Evolutionary conservation across 2,797 vertebrate species (phyloP), one percentile per base, ranked within the genome.

Genomic region (Oryzias sinensis): DNA sequence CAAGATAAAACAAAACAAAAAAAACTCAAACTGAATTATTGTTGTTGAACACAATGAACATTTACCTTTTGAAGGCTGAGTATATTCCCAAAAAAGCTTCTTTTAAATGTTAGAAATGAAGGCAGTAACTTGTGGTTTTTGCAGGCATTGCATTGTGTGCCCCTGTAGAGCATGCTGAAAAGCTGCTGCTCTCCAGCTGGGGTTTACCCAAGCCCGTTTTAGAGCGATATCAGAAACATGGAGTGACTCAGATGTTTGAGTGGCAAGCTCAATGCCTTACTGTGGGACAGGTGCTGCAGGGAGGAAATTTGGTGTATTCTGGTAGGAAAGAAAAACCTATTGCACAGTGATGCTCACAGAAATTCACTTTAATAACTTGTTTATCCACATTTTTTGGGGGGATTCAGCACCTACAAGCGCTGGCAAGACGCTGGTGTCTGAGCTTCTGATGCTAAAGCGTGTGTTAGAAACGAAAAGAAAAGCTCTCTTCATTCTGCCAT

Each of bases 181-280:
- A 94, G 74, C 86, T 99, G 62, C 86, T 96, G 5, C 83, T 99
- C 59, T 93, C 93, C 77, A 97, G 90, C 43, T 98, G 97, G 97
- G 94, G 95, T 63, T 94, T 99, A 51, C 97, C 97, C 18, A 89
- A 87, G 70, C 88, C 89, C 5, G 92, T 99, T 56, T 77, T 98
- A 65, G 90, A 96, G 60, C 93, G 93, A 71, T 99, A 99, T 67
- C 90, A 91, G 70, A 91, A 91, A 64, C 88, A 95, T 14, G 93
- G 95, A 53, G 93, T 99, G 51, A 91, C 90, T 52, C 92, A 72
- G 65, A 98, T 99, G 95, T 99, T 99, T 75, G 93, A 96, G 62
- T 99, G 97, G 97, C 97, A 99, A 85, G 96, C 97, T 70, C 94
- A 98, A 77, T 99, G 97, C 63, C 93, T 99, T 54, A 91, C 91